These are phyloP conservation scores for Macroteleia sp. DNA, from an alignment of 2,888 invertebrate species.

Conservation along the genomic window DNA sequence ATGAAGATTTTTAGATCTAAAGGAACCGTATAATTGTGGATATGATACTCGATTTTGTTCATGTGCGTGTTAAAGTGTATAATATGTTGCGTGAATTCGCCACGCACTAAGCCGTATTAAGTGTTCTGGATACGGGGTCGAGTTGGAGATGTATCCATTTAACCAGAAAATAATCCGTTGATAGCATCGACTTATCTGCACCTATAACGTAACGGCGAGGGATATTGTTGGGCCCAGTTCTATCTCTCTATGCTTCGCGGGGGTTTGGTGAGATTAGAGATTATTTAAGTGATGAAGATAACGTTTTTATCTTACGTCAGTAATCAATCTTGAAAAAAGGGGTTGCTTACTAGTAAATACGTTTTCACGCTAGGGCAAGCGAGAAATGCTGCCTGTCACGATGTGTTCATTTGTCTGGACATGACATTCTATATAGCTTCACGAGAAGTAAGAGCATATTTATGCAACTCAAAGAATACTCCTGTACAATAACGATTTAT, in stretches of 20 bases:
- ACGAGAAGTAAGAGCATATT: constrained; percentile 42
- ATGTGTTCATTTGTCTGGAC: constrained; percentile 79
- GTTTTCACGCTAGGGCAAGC: constrained; percentile 80
- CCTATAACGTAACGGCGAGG: constrained; percentile 54
- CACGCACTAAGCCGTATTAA: constrained; percentile 73
- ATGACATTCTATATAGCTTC: constrained; percentile 41
- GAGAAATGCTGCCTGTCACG: constrained; percentile 81
- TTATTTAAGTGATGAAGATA: constrained; percentile 82
- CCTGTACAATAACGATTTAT: constrained; percentile 21
- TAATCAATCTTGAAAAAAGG: constrained; percentile 77
- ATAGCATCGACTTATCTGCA: constrained; percentile 72
- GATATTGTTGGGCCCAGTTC: constrained; percentile 50
- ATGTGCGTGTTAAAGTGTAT: constrained; percentile 48
- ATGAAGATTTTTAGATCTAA: no score
- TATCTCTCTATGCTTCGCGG: constrained; percentile 14
- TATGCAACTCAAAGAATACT: constrained; percentile 37
- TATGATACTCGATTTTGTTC: no score
- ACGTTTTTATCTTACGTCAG: constrained; percentile 79
- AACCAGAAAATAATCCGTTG: constrained; percentile 82
- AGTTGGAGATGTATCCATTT: constrained; percentile 76
- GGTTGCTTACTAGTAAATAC: constrained; percentile 70
- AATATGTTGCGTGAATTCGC: constrained; percentile 72
- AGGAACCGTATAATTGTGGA: no score
- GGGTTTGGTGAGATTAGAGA: constrained; percentile 76
- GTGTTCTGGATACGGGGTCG: constrained; percentile 64